Evolutionary conservation across 2,113 vertebrate genomes (phyloP).

Genomic region (Lucifuga dentata): DNA sequence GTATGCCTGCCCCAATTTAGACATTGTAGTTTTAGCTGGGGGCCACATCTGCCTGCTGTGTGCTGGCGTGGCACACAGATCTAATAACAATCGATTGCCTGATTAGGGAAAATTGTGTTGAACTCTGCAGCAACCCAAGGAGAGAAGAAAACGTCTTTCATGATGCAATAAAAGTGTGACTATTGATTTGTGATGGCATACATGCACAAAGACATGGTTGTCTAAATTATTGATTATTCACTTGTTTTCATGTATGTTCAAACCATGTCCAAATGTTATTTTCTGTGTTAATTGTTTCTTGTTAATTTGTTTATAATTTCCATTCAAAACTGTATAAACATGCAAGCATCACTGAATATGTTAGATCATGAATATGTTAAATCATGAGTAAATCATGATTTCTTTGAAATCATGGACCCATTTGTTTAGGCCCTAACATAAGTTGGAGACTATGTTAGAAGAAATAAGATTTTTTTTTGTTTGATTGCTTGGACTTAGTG

Average conservation of each 20-base stretch:
- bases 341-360: neutral
- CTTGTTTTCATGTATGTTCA: conserved; percentile 14
- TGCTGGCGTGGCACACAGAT: conserved; percentile 56
- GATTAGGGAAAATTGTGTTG: conserved; percentile 73
- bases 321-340: neutral
- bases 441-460: neutral
- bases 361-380: neutral
- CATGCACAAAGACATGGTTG: conserved; percentile 30
- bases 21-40: conserved; percentile 55
- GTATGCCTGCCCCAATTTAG: conserved; percentile 71
- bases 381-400: neutral
- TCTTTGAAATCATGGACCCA: neutral
- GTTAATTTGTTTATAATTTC: neutral
- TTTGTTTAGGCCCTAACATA: neutral
- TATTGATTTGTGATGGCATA: conserved; percentile 63
- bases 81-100: conserved; percentile 77
- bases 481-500: conserved; percentile 15
- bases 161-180: conserved; percentile 61
- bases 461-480: neutral
- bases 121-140: conserved; percentile 65
- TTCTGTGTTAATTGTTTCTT: neutral
- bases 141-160: conserved; percentile 59
- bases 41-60: conserved; percentile 71
- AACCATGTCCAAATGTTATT: neutral
- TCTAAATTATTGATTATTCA: conserved; percentile 41